Conservation (phyloP, 1,140 invertebrate genomes). For the Latrodectus geometricus region DNA sequence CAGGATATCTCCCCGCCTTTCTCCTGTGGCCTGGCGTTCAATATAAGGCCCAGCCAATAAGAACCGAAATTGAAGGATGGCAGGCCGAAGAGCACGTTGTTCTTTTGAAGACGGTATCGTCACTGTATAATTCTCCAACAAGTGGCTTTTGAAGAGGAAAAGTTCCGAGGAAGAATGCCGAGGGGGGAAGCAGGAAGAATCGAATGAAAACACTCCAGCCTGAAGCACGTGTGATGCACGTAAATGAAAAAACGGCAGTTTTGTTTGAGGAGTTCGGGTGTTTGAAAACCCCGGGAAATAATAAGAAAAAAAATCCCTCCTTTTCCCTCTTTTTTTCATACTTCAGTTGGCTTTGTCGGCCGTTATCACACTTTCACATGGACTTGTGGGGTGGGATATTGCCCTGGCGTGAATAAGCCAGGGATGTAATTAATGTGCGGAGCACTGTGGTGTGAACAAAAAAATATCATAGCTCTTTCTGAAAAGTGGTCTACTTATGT, state of each 20-base stretch:
- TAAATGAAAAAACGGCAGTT: conserved; percentile 58
- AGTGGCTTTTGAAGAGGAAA: conserved; percentile 19
- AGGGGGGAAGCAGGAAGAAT: background rate
- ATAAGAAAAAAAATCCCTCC: background rate
- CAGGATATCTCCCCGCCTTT: background rate
- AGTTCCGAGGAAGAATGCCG: background rate
- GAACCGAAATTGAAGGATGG: background rate
- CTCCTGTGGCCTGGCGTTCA: background rate
- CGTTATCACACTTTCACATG: conserved; percentile 42
- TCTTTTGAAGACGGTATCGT: conserved; percentile 43
- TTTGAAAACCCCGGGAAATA: background rate
- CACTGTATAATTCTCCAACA: conserved; percentile 58
- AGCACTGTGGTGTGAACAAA: background rate
- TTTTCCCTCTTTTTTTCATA: conserved; percentile 41
- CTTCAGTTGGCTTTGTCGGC: conserved; percentile 40
- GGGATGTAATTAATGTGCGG: conserved; percentile 43
- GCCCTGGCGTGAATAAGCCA: conserved; percentile 7
- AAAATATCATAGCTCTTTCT: background rate
- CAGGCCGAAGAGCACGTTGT: background rate
- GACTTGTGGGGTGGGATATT: conserved; percentile 15
- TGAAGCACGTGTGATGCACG: background rate
- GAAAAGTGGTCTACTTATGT: background rate
- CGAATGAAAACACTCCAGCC: conserved; percentile 1
- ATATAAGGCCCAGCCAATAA: background rate
- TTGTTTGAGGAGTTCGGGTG: conserved; percentile 48